These are phyloP conservation scores for Pantelozetes paolii DNA, from an alignment of 2,888 invertebrate species.

Conservation along the genomic window DNA sequence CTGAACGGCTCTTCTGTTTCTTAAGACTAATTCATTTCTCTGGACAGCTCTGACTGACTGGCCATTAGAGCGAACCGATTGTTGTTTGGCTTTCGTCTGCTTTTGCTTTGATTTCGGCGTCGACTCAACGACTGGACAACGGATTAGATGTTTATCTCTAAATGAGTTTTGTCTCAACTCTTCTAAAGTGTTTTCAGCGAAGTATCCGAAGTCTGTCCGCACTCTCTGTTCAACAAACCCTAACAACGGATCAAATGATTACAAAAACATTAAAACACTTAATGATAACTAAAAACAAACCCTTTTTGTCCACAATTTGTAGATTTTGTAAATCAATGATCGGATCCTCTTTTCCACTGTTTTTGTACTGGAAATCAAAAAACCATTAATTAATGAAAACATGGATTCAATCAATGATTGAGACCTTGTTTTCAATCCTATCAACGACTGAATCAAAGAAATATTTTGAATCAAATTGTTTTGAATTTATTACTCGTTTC, in stretches of 20 bases:
- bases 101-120: not conserved
- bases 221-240: not conserved
- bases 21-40: too few relatives aligned
- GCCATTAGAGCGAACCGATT: too few relatives aligned
- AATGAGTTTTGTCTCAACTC: constrained; percentile 21
- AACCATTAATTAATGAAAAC: not conserved
- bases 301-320: constrained; percentile 15
- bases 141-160: not conserved
- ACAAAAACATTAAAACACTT: not conserved
- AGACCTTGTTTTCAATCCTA: not conserved
- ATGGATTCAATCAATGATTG: not conserved
- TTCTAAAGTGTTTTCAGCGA: constrained; percentile 32
- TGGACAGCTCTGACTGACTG: not conserved
- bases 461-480: constrained; percentile 3
- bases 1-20: not conserved
- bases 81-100: not conserved
- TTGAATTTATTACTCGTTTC: not conserved
- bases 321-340: constrained; percentile 22
- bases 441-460: constrained; percentile 5
- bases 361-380: constrained; percentile 9
- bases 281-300: not conserved
- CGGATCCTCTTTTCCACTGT: constrained; percentile 4
- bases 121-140: not conserved
- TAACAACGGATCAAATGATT: not conserved
- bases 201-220: constrained; percentile 9